Evolutionary conservation across 2,888 invertebrate species (phyloP).

Genomic region (Timandra comae): DNA sequence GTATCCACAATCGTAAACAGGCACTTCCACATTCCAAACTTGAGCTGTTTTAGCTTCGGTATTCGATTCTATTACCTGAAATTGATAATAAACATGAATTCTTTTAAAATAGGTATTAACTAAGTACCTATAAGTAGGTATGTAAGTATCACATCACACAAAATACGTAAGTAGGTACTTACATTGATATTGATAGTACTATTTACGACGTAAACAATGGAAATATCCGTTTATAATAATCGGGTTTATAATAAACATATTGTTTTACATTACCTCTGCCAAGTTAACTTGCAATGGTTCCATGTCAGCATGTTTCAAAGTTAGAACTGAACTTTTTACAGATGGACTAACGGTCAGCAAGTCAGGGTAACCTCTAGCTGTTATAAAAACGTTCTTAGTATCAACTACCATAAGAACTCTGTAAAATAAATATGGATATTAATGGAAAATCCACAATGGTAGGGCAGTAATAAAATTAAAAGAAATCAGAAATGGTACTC

Average conservation of each 20-base stretch:
- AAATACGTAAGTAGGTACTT: too few species aligned
- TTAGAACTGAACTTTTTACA: constrained; percentile 67
- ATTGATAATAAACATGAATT: constrained; percentile 6
- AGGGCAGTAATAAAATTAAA: too few species aligned
- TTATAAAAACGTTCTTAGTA: constrained; percentile 73
- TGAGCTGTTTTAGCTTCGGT: constrained; percentile 50
- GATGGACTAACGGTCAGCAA: constrained; percentile 71
- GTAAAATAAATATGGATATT: too few species aligned
- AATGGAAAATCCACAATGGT: too few species aligned
- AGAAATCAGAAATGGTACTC: too few species aligned
- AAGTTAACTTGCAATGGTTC: constrained; percentile 73
- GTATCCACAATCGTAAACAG: constrained; percentile 84
- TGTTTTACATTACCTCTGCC: constrained; percentile 64
- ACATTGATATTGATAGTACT: too few species aligned
- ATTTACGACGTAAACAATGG: too few species aligned
- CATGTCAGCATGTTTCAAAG: constrained; percentile 74
- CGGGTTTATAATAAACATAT: too few species aligned
- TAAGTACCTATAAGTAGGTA: background rate
- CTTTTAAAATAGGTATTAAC: too few species aligned
- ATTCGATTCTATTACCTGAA: constrained; percentile 40
- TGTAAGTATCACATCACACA: too few species aligned
- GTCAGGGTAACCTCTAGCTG: constrained; percentile 74
- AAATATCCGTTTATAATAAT: too few species aligned
- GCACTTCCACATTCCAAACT: constrained; percentile 77
- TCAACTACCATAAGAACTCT: constrained; percentile 78